Evolutionary conservation across 2,888 invertebrate species (phyloP).

Genomic region (Drosophila meridionalis): DNA sequence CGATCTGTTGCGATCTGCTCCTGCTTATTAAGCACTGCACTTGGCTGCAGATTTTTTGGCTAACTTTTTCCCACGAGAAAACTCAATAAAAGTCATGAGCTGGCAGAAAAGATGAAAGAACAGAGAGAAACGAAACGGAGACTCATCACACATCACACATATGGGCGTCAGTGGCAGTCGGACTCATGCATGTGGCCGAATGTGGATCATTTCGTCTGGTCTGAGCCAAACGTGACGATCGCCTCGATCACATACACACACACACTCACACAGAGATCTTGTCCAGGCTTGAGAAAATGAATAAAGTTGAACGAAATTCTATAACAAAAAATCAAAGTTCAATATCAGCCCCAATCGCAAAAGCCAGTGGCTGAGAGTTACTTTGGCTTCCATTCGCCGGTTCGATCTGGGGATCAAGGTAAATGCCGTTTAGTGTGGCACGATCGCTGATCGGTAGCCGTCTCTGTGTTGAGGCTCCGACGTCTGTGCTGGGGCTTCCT

Average conservation of each 20-base stretch:
- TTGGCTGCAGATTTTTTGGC: conserved; percentile 51
- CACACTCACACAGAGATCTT: background rate
- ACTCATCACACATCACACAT: conserved; percentile 52
- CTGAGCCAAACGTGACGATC: conserved; percentile 47
- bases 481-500: conserved; percentile 65
- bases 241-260: conserved; percentile 33
- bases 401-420: conserved; percentile 69
- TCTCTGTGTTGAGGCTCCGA: conserved; percentile 39
- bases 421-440: conserved; percentile 77
- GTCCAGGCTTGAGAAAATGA: conserved; percentile 59
- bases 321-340: conserved; percentile 74
- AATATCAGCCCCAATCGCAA: conserved; percentile 64
- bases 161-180: conserved; percentile 47
- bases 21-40: conserved; percentile 45
- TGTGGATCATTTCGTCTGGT: conserved; percentile 53
- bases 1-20: conserved; percentile 39
- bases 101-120: conserved; percentile 38
- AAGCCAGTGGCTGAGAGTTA: conserved; percentile 31
- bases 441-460: conserved; percentile 68
- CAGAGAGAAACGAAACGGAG: conserved; percentile 18
- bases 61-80: conserved; percentile 67
- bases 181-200: conserved; percentile 31
- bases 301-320: conserved; percentile 64
- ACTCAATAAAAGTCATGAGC: conserved; percentile 66
- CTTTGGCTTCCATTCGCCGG: conserved; percentile 62